Conservation (phyloP, 2,888 invertebrate genomes). For the Quadroppia sp. region DNA sequence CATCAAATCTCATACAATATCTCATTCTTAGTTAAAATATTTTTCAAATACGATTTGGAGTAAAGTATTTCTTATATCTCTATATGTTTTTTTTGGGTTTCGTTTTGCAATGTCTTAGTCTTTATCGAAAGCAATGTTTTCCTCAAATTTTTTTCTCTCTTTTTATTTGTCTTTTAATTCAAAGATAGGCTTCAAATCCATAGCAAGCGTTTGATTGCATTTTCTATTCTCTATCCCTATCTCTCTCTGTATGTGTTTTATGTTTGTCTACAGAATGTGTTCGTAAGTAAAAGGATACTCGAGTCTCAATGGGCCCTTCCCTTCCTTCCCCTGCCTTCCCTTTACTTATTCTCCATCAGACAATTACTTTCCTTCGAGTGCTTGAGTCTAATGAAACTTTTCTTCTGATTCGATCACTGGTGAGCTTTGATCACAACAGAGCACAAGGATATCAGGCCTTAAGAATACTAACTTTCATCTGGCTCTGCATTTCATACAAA, state of each 20-base stretch:
- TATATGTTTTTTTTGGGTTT: background rate
- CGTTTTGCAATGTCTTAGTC: background rate
- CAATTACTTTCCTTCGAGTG: constrained; percentile 41
- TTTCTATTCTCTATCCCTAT: constrained; percentile 28
- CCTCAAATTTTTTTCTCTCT: constrained; percentile 11
- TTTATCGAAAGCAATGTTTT: constrained; percentile 26
- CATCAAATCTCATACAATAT: constrained; percentile 39
- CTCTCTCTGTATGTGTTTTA: constrained; percentile 17
- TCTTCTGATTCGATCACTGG: constrained; percentile 34
- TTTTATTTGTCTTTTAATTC: constrained; percentile 38
- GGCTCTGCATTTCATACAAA: background rate
- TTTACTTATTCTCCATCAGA: constrained; percentile 28
- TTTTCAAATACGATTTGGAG: background rate
- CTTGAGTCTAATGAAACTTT: constrained; percentile 44
- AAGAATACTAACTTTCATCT: constrained; percentile 20
- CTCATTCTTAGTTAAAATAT: background rate
- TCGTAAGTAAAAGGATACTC: constrained; percentile 32
- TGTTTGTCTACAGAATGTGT: constrained; percentile 32
- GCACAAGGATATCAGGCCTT: constrained; percentile 17
- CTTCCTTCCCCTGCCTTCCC: constrained; percentile 23
- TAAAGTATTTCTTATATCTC: background rate
- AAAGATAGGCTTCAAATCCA: constrained; percentile 32
- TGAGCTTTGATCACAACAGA: constrained; percentile 26
- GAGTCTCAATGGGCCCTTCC: constrained; percentile 38
- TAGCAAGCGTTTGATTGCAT: constrained; percentile 40